Evolutionary conservation across 2,888 invertebrate genomes (phyloP).

Genomic region (Dicycla oo): DNA sequence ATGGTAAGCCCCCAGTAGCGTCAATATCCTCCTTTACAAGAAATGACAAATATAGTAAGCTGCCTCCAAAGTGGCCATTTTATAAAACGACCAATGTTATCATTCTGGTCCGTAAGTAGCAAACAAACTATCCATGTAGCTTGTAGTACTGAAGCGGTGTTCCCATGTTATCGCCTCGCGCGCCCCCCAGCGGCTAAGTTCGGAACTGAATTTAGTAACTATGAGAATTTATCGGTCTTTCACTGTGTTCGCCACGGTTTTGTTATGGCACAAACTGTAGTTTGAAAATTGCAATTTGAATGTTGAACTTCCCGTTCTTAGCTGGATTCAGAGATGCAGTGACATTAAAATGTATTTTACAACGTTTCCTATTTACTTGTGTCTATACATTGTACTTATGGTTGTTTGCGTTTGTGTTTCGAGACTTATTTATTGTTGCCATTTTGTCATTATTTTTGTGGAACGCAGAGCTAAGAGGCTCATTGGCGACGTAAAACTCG

Average conservation of each 20-base stretch:
- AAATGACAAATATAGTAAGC: slow-evolving; percentile 17
- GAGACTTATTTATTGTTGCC: too few species aligned
- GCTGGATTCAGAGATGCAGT: slow-evolving; percentile 12
- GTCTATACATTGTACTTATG: not conserved
- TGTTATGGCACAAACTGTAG: slow-evolving; percentile 53
- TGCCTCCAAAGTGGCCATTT: slow-evolving; percentile 31
- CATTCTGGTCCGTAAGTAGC: slow-evolving; percentile 46
- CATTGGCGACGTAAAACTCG: too few species aligned
- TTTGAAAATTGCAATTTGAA: slow-evolving; percentile 59
- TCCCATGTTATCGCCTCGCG: slow-evolving; percentile 48
- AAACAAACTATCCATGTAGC: slow-evolving; percentile 50
- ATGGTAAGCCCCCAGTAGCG: not conserved
- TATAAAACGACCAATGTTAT: slow-evolving; percentile 54
- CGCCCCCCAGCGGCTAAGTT: slow-evolving; percentile 67
- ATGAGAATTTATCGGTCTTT: slow-evolving; percentile 72
- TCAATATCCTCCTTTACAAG: not conserved
- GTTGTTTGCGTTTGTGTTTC: not conserved
- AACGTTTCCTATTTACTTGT: slow-evolving; percentile 6
- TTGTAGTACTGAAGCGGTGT: slow-evolving; percentile 26
- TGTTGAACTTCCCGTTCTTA: slow-evolving; percentile 52
- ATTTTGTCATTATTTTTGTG: not conserved
- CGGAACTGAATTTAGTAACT: slow-evolving; percentile 73
- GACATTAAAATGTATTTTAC: slow-evolving; percentile 36
- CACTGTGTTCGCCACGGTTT: slow-evolving; percentile 44
- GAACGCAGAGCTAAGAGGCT: too few species aligned